These are phyloP conservation scores for Microplitis manilae DNA, from an alignment of 2,888 invertebrate species.

Conservation along the genomic window DNA sequence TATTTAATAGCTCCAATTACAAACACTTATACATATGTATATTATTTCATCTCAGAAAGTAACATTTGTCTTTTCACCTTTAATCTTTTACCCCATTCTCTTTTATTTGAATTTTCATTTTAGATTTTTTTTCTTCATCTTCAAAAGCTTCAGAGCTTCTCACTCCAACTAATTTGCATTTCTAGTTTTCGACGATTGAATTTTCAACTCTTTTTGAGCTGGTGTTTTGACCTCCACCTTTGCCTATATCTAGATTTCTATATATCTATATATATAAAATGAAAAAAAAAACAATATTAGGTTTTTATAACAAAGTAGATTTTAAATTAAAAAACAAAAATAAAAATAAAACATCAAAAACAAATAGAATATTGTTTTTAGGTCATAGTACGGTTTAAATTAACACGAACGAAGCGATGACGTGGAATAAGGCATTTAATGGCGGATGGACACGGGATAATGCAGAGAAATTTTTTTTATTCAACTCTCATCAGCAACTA, in stretches of 20 bases:
- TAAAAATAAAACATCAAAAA: neutral
- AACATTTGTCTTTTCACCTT: neutral
- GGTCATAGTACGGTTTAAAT: neutral
- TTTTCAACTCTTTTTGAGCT: neutral
- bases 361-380: conserved; percentile 22
- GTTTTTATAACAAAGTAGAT: no score
- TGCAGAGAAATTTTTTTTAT: conserved; percentile 28
- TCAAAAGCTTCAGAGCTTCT: neutral
- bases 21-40: no score
- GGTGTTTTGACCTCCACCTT: neutral
- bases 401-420: neutral
- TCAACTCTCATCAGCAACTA: conserved; percentile 1
- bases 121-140: neutral
- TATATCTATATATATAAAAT: neutral
- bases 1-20: no score
- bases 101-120: neutral
- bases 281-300: neutral
- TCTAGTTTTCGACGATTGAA: neutral
- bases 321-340: neutral
- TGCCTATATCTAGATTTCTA: neutral
- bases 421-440: conserved; percentile 29
- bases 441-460: conserved; percentile 28
- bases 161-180: neutral
- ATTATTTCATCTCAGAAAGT: no score
- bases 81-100: neutral